phyloP scores from a whole-genome alignment of 2,797 vertebrate genomes.

The Sciurus vulgaris region DNA sequence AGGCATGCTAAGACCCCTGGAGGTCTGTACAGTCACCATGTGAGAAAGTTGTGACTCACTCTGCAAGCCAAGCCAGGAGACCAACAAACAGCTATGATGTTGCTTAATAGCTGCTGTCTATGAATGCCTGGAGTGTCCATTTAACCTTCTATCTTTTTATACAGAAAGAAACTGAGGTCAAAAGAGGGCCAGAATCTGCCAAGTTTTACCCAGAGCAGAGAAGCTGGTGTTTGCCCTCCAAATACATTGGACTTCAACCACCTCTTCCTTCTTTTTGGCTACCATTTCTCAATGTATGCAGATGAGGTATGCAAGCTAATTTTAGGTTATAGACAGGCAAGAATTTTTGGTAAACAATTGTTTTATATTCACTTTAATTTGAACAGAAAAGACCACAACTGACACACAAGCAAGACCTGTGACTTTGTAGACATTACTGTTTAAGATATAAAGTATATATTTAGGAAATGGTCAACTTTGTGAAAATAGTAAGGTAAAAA shows the following conservation, averaged over 20 bases:
- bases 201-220: background rate
- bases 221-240: background rate
- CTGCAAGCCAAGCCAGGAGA: background rate
- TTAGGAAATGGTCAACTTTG: background rate
- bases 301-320: background rate
- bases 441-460: background rate
- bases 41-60: background rate
- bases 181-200: background rate
- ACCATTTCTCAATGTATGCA: background rate
- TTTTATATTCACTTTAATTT: slow-evolving; percentile 25
- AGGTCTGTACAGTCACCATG: background rate
- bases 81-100: background rate
- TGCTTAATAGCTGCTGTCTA: background rate
- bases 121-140: background rate
- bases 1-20: background rate
- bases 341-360: background rate
- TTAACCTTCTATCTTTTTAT: background rate
- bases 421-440: background rate
- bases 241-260: background rate
- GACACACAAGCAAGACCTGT: background rate
- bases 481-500: background rate
- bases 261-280: background rate
- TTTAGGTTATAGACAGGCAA: background rate
- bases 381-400: background rate
- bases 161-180: background rate